Percentiles rank a stretch among this genome's conserved stretches.
These are phyloP conservation scores for Avahi laniger DNA, from an alignment of 2,797 vertebrate genomes.

Conservation along the genomic window DNA sequence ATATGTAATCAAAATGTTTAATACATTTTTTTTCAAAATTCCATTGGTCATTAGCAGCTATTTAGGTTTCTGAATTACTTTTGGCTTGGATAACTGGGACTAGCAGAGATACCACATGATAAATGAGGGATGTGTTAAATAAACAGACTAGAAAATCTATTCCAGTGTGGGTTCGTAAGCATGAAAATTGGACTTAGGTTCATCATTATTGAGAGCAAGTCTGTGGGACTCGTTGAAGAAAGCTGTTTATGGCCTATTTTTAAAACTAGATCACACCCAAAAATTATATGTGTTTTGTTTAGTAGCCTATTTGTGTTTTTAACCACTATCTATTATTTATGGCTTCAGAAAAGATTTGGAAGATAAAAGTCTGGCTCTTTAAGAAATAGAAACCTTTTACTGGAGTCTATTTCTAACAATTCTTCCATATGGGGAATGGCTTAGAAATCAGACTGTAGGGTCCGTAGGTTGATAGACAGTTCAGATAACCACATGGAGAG, in stretches of 20 bases:
- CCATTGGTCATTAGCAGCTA: neutral
- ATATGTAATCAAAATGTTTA: constrained; percentile 15
- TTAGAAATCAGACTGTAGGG: neutral
- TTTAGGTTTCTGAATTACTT: constrained; percentile 42
- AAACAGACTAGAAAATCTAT: constrained; percentile 48
- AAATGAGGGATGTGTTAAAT: constrained; percentile 37
- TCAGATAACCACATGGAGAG: neutral
- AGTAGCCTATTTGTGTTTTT: neutral
- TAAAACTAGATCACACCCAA: neutral
- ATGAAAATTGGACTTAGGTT: neutral
- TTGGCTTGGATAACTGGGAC: neutral
- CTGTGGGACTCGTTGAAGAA: neutral
- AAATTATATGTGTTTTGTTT: constrained; percentile 25
- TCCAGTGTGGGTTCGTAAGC: neutral
- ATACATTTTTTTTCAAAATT: constrained; percentile 36
- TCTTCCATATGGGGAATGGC: neutral
- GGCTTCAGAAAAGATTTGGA: constrained; percentile 15
- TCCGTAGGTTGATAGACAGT: neutral
- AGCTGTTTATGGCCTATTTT: constrained; percentile 34
- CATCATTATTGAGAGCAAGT: constrained; percentile 6
- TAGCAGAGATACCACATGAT: neutral
- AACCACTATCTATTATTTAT: neutral
- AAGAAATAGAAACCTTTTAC: constrained; percentile 13
- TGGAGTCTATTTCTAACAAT: neutral
- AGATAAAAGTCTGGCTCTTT: neutral